These are phyloP conservation scores for Pachycephus smyrnensis DNA, from an alignment of 2,888 invertebrate genomes.

Conservation along the genomic window DNA sequence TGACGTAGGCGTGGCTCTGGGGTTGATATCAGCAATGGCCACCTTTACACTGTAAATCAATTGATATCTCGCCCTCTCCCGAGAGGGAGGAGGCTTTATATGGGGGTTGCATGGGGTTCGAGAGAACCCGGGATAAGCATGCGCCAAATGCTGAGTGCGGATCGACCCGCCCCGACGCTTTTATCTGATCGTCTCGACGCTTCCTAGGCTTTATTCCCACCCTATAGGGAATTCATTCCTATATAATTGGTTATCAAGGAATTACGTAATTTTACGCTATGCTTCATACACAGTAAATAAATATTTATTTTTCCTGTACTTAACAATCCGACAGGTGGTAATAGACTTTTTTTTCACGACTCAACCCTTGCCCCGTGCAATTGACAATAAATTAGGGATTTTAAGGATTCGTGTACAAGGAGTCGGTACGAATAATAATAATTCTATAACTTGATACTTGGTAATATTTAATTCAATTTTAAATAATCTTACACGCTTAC, in stretches of 20 bases:
- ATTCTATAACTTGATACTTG: constrained; percentile 26
- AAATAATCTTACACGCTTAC: constrained; percentile 57
- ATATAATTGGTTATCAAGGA: no score
- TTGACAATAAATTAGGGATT: no score
- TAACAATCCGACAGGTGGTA: no score
- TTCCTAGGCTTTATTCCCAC: constrained; percentile 5
- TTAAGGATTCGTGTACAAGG: no score
- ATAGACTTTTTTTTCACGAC: no score
- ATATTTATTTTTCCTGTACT: no score
- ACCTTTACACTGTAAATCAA: constrained; percentile 67
- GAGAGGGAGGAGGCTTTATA: constrained; percentile 46
- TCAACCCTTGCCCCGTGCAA: no score
- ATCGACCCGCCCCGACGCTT: constrained; percentile 59
- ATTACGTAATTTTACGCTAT: no score
- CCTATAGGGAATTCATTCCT: neutral
- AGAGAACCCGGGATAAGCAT: constrained; percentile 49
- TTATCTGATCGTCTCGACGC: constrained; percentile 35
- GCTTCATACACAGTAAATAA: no score
- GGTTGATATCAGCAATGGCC: constrained; percentile 65
- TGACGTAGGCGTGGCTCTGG: constrained; percentile 61
- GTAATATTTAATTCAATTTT: constrained; percentile 64
- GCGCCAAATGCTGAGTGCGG: constrained; percentile 56
- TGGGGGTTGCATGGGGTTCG: constrained; percentile 32
- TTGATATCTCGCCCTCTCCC: constrained; percentile 56
- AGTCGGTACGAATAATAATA: no score